These are phyloP conservation scores for Tetramorium simillimum DNA, from an alignment of 1,140 invertebrate species.

Conservation along the genomic window DNA sequence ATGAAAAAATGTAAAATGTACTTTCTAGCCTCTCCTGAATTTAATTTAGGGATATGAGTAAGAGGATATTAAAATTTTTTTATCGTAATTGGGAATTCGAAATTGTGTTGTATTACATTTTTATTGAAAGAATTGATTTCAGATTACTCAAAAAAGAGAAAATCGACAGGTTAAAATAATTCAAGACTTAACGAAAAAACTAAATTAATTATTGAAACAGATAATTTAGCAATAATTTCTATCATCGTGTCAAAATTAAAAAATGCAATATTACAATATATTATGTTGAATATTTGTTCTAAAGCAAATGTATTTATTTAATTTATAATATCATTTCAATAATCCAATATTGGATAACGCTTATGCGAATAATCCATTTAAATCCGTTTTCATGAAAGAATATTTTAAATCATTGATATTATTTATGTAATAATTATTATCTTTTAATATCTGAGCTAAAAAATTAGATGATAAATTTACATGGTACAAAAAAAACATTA, in stretches of 20 bases:
- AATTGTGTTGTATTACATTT: background rate
- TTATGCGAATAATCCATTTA: background rate
- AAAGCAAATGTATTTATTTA: background rate
- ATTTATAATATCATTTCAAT: background rate
- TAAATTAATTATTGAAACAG: background rate
- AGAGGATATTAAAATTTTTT: background rate
- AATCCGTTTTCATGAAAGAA: background rate
- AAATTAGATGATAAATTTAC: background rate
- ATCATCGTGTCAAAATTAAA: slow-evolving; percentile 1
- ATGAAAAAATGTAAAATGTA: background rate
- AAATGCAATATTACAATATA: background rate
- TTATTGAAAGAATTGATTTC: background rate
- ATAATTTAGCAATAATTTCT: background rate
- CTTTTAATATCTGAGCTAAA: background rate
- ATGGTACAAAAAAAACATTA: background rate
- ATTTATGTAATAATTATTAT: background rate
- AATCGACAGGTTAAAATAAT: background rate
- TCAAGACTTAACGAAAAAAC: background rate
- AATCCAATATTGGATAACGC: background rate
- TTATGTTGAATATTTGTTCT: background rate
- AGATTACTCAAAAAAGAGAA: background rate
- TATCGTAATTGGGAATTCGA: background rate
- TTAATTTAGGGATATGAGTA: background rate
- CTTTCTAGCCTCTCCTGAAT: background rate
- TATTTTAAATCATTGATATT: background rate